Evolutionary conservation across 2,888 invertebrate species (phyloP), one percentile per base, ranked within the genome.

Genomic region (Agrochola macilenta): DNA sequence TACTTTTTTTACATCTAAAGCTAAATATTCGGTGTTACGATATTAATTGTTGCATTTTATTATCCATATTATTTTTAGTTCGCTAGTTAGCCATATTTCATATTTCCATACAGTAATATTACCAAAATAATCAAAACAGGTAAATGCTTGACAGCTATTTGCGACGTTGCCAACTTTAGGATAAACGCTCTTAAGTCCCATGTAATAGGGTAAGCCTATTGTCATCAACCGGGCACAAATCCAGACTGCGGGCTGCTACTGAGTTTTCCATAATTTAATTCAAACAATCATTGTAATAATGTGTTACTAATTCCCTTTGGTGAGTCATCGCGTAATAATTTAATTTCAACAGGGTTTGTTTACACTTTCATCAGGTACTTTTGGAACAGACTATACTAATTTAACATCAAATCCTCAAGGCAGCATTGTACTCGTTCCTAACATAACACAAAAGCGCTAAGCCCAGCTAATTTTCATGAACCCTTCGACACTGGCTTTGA

Each of bases 401-500:
- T 54, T 20, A 17, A 69, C 46, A 3, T 11, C 57, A 57, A n/a
- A n/a, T 0, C 5, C 8, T 58, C 14, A 39, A 52, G 39, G 20
- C 57, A 12, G 12, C 61, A 30, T 61, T 75, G 64, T 79, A 49
- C 14, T 73, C 43, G 30, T 30, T 39, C 9, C 23, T 2, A n/a
- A 52, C 35, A 52, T 35, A n/a, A 78, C 23, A 74, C 70, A 75
- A 78, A 87, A 83, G 54, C 74, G 82, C 74, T 79, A 78, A 80
- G 60, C 74, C 64, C 64, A 78, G 87, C 81, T 84, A 87, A 90
- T 89, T 88, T 89, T 74, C 80, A 52, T 77, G 71, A 74, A 86
- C 83, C 82, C 80, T 83, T 88, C 84, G 83, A 86, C 89, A 85
- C 78, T 78, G 83, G 83, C 82, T 89, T 89, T 90, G 88, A 90